These are phyloP conservation scores for Alloplasta piceator DNA, from an alignment of 2,888 invertebrate species.

Conservation along the genomic window DNA sequence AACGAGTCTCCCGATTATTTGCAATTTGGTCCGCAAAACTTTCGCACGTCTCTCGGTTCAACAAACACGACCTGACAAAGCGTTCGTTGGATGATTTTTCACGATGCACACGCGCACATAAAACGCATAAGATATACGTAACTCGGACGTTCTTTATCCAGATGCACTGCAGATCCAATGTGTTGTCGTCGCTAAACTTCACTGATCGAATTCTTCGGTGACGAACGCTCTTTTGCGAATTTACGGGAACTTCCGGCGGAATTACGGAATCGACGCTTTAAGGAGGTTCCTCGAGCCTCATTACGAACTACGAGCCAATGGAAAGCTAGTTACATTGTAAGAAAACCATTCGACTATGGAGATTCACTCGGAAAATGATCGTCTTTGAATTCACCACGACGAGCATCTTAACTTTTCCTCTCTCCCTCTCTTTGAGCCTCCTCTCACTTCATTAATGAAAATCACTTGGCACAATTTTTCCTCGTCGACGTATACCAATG, in stretches of 20 bases:
- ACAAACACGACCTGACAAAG: constrained; percentile 19
- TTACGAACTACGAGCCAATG: constrained; percentile 36
- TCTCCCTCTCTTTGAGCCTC: constrained; percentile 3
- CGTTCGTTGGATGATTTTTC: neutral
- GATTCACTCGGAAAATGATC: constrained; percentile 32
- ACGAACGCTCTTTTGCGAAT: neutral
- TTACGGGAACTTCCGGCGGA: neutral
- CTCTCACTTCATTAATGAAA: constrained; percentile 30
- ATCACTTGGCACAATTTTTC: constrained; percentile 58
- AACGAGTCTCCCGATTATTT: constrained; percentile 62
- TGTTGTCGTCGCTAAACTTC: too few relatives aligned
- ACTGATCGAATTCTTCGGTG: too few relatives aligned
- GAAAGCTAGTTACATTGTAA: constrained; percentile 56
- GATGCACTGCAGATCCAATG: too few relatives aligned
- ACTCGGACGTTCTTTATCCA: too few relatives aligned
- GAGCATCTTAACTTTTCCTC: constrained; percentile 35
- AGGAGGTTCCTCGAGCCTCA: constrained; percentile 39
- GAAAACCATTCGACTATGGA: constrained; percentile 50
- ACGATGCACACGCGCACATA: constrained; percentile 7
- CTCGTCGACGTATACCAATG: constrained; percentile 41
- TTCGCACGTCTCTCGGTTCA: constrained; percentile 5
- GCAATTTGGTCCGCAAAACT: constrained; percentile 7
- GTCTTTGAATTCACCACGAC: constrained; percentile 26
- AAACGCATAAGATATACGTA: neutral
- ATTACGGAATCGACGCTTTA: constrained; percentile 30